phyloP scores from a whole-genome alignment of 37 sponge, comb jelly and placozoan genomes.

The Cladorhizidae sp. region DNA sequence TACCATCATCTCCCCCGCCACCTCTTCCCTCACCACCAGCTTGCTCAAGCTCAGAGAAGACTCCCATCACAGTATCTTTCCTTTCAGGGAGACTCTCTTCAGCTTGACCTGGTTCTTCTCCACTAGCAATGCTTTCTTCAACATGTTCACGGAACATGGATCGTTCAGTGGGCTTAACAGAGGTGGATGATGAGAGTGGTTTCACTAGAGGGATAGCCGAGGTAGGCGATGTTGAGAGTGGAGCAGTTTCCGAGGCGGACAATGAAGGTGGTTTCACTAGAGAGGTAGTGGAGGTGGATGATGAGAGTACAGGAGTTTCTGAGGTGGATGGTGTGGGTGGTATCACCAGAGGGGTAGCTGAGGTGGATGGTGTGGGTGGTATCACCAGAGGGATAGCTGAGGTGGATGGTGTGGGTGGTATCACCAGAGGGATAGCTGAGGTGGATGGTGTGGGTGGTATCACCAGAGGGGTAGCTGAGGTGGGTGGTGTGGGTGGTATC shows the following conservation, averaged over 20 bases:
- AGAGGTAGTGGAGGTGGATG: background rate
- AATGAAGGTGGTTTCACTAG: background rate
- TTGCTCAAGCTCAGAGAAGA: background rate
- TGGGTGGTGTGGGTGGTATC: constrained; percentile 5
- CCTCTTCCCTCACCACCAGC: background rate
- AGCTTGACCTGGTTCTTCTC: background rate
- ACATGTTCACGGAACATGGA: background rate
- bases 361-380: background rate
- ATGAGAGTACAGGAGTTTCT: background rate
- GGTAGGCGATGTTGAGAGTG: background rate
- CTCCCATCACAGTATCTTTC: background rate
- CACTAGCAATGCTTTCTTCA: background rate
- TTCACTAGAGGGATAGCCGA: background rate
- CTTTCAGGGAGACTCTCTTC: background rate
- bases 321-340: constrained; percentile 1
- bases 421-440: background rate
- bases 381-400: background rate
- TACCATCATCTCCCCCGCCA: background rate
- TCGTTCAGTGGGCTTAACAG: background rate
- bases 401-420: too few species aligned
- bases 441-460: background rate
- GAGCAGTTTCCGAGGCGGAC: too few species aligned
- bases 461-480: background rate
- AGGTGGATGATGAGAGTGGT: background rate
- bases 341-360: background rate